These are phyloP conservation scores for Murina feae DNA, from an alignment of 2,113 vertebrate genomes.

Conservation along the genomic window DNA sequence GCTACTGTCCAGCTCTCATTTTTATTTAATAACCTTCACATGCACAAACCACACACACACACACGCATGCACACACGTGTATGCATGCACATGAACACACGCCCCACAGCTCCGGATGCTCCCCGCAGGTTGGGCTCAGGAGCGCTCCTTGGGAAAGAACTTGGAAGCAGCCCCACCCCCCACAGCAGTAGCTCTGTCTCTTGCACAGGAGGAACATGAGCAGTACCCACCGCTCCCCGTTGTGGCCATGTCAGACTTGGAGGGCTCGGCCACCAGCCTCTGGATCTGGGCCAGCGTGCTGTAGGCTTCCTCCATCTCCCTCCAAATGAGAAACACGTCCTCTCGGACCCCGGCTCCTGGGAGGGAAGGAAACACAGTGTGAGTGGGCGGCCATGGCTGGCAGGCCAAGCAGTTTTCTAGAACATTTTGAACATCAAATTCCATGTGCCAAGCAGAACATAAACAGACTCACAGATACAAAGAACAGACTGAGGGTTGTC, in stretches of 20 bases:
- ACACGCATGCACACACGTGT: not conserved
- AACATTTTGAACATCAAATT: not conserved
- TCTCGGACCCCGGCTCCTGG: conserved; percentile 82
- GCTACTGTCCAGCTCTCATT: not conserved
- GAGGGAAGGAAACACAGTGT: conserved; percentile 19
- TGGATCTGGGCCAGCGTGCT: conserved; percentile 75
- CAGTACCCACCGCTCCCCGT: conserved; percentile 60
- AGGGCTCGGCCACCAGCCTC: conserved; percentile 72
- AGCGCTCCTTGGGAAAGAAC: not conserved
- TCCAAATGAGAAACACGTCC: conserved; percentile 86
- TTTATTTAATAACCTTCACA: not conserved
- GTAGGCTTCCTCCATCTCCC: conserved; percentile 83
- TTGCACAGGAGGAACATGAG: not conserved
- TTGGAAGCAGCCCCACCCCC: not conserved
- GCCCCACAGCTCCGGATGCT: not conserved
- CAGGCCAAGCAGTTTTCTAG: not conserved
- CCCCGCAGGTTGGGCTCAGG: not conserved
- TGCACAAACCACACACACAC: no score
- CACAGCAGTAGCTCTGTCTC: not conserved
- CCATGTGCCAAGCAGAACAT: no score
- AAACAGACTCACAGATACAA: no score
- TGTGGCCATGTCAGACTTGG: not conserved
- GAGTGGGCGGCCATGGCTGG: not conserved
- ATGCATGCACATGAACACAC: not conserved
- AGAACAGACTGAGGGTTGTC: no score